Evolutionary conservation across 1,140 invertebrate species (phyloP), one percentile per base, ranked within the genome.

Genomic region (Potamilus streckersoni): DNA sequence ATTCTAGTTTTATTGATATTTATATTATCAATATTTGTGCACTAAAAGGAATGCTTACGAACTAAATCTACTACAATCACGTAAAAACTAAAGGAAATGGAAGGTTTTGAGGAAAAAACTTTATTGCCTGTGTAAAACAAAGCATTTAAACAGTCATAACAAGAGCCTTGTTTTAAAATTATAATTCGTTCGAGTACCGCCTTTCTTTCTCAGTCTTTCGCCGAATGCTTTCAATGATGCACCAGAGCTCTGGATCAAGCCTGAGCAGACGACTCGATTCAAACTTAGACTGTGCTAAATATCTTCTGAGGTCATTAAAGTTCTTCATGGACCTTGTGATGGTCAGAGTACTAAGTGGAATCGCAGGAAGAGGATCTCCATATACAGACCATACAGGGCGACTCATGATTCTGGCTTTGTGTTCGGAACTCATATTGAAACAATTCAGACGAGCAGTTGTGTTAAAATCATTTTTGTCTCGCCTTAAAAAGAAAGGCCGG

Each of bases 151-250:
- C 38, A 2, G 38, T 38, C 4, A 38, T 38, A 38, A 38, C 0
- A 6, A 38, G 38, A 38, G 4, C 38, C 4, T 38, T 38, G 38
- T 8, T 38, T 38, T 38, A 38, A 38, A 38, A 38, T 6, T 4
- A 4, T 38, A 38, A 38, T 38, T 38, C 38, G 38, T 38, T 61
- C 60, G 20, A 61, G 13, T 61, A 23, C 17, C 17, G 20, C 60
- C 20, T 19, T 19, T 61, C 60, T 61, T 19, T 3, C 17, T 23
- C 17, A n/a, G 20, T 61, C 20, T 61, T 23, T 2, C 20, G 6
- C 20, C 60, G 60, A n/a, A 66, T 66, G 31, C 64, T 66, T 27
- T 66, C 64, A 5, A 66, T 66, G 27, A 66, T 66, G 64, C 64
- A 66, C 64, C 64, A 66, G 19, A 66, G 64, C 31, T 66, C 64